Percentiles rank a stretch among this genome's conserved stretches.
Evolutionary conservation across 2,888 invertebrate species (phyloP).

Genomic region (Trachelus iudaicus): DNA sequence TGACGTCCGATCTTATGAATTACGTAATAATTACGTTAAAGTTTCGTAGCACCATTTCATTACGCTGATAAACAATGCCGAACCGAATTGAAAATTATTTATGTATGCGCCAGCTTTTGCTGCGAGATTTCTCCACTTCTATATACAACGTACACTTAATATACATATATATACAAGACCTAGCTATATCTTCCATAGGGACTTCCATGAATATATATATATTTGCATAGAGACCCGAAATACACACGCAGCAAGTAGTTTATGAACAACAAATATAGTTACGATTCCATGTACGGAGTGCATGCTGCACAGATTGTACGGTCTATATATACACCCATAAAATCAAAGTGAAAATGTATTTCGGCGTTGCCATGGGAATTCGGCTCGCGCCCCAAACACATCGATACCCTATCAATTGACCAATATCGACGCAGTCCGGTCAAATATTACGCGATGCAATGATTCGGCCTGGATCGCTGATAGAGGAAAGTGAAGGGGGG

Average conservation of each 20-base stretch:
- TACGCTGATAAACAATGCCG: background rate
- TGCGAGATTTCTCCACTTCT: constrained; percentile 1
- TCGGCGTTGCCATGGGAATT: constrained; percentile 57
- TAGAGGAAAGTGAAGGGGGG: background rate
- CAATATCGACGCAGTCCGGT: constrained; percentile 24
- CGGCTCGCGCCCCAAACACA: constrained; percentile 45
- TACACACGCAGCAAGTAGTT: background rate
- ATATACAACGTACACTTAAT: background rate
- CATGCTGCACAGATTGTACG: background rate
- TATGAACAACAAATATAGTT: background rate
- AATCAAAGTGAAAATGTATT: constrained; percentile 52
- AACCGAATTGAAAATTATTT: constrained; percentile 4
- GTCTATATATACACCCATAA: background rate
- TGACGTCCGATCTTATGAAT: background rate
- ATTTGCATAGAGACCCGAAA: background rate
- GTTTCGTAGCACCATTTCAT: background rate
- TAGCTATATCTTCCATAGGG: background rate
- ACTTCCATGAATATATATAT: background rate
- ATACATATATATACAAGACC: background rate
- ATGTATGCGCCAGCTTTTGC: background rate
- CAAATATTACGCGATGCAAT: constrained; percentile 35
- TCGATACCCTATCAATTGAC: constrained; percentile 54
- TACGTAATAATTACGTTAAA: background rate
- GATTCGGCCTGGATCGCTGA: constrained; percentile 12
- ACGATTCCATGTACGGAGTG: background rate